Conservation (phyloP, 2,888 invertebrate species). For the Archips xylosteana region DNA sequence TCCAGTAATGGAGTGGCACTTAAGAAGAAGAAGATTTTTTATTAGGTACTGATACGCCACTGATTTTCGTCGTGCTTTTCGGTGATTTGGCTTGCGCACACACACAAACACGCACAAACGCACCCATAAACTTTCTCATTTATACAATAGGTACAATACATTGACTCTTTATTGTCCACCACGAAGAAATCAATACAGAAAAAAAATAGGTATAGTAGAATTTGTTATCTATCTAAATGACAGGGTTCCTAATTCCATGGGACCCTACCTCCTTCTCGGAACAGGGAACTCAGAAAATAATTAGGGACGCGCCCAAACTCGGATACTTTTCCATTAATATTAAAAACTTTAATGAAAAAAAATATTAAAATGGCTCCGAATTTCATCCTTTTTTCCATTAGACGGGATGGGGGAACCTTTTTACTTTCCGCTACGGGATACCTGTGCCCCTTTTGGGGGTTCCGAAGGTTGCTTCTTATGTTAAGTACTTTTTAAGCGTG, state of each 20-base stretch:
- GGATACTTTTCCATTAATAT: slow-evolving; percentile 80
- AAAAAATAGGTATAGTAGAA: too few species aligned
- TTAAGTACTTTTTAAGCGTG: background rate
- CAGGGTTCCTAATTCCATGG: slow-evolving; percentile 3
- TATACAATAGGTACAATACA: background rate
- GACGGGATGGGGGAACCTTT: slow-evolving; percentile 51
- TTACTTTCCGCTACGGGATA: slow-evolving; percentile 9
- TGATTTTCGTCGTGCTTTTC: too few species aligned
- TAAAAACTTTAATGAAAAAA: slow-evolving; percentile 86
- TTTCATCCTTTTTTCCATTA: slow-evolving; percentile 84
- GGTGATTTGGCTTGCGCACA: too few species aligned
- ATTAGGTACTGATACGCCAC: too few species aligned
- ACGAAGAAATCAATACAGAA: too few species aligned
- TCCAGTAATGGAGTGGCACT: too few species aligned
- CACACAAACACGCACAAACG: too few species aligned
- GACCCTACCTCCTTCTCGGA: slow-evolving; percentile 50
- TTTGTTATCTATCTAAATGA: too few species aligned
- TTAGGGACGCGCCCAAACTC: slow-evolving; percentile 67
- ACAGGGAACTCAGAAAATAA: slow-evolving; percentile 76
- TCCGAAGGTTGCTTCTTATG: background rate
- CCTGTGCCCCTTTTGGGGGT: background rate
- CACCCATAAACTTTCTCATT: too few species aligned
- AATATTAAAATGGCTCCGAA: slow-evolving; percentile 80
- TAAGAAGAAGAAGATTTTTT: too few species aligned
- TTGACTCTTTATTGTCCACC: too few species aligned